These are phyloP conservation scores for Reinhardtius hippoglossoides DNA, from an alignment of 2,113 vertebrate species.

Conservation along the genomic window DNA sequence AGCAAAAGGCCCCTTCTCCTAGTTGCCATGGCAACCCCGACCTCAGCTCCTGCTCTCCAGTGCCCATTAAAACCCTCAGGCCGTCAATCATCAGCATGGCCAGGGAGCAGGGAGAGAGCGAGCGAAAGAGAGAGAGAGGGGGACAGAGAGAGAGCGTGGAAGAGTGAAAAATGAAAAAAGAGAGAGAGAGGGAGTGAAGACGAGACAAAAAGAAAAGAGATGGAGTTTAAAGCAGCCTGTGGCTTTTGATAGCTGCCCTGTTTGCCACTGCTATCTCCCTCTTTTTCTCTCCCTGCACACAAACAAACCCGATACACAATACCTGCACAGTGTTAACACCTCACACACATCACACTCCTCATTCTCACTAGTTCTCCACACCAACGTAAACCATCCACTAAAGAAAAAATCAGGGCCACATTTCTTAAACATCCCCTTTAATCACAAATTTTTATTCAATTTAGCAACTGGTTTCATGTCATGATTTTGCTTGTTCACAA, in stretches of 20 bases:
- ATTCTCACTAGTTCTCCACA: not conserved
- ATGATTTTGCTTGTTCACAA: not conserved
- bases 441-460: too few relatives aligned
- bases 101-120: slow-evolving; percentile 66
- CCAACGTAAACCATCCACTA: too few relatives aligned
- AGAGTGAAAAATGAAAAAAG: slow-evolving; percentile 6
- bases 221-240: slow-evolving; percentile 79
- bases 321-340: slow-evolving; percentile 55
- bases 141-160: slow-evolving; percentile 4
- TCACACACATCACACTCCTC: slow-evolving; percentile 34
- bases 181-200: slow-evolving; percentile 21
- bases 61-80: slow-evolving; percentile 89
- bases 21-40: slow-evolving; percentile 88
- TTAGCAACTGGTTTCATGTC: too few relatives aligned
- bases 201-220: slow-evolving; percentile 50
- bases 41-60: slow-evolving; percentile 87
- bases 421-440: not conserved
- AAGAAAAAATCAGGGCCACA: too few relatives aligned
- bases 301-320: slow-evolving; percentile 64
- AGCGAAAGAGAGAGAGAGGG: slow-evolving; percentile 15
- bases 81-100: slow-evolving; percentile 86
- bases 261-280: slow-evolving; percentile 69
- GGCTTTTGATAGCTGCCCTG: slow-evolving; percentile 79
- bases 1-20: slow-evolving; percentile 84
- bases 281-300: slow-evolving; percentile 57